Percentiles rank a stretch among this genome's conserved stretches.
Evolutionary conservation across 2,888 invertebrate genomes (phyloP).

Genomic region (Drosophila buzzatii): DNA sequence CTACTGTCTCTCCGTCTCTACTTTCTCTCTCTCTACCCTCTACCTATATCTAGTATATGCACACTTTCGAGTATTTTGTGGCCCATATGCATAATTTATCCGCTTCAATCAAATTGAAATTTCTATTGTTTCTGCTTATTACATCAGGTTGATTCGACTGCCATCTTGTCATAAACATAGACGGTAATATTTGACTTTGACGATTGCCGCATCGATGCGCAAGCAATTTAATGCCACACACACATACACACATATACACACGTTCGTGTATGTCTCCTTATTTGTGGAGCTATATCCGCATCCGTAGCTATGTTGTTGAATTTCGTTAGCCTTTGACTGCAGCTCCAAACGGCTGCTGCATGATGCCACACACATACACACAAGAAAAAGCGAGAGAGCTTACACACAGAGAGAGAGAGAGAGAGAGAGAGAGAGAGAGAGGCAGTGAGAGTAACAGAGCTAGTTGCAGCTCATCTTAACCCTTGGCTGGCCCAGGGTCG

Average conservation of each 20-base stretch:
- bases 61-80: neutral
- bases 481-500: conserved; percentile 47
- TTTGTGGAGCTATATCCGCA: conserved; percentile 52
- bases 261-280: conserved; percentile 24
- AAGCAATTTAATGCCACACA: conserved; percentile 52
- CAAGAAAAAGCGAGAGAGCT: conserved; percentile 10
- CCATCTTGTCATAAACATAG: conserved; percentile 48
- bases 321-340: conserved; percentile 56
- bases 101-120: conserved; percentile 31
- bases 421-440: neutral
- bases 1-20: neutral
- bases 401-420: neutral
- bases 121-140: conserved; percentile 30
- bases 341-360: conserved; percentile 24
- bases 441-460: neutral
- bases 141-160: conserved; percentile 32
- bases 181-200: conserved; percentile 43
- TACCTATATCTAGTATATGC: neutral
- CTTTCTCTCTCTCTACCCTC: too few relatives aligned
- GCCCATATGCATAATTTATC: conserved; percentile 1
- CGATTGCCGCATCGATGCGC: conserved; percentile 48
- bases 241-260: conserved; percentile 1
- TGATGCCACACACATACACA: conserved; percentile 36
- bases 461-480: conserved; percentile 43
- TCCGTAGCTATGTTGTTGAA: conserved; percentile 36